Evolutionary conservation across 2,113 vertebrate genomes (phyloP).

Genomic region (Lasiurus cinereus): DNA sequence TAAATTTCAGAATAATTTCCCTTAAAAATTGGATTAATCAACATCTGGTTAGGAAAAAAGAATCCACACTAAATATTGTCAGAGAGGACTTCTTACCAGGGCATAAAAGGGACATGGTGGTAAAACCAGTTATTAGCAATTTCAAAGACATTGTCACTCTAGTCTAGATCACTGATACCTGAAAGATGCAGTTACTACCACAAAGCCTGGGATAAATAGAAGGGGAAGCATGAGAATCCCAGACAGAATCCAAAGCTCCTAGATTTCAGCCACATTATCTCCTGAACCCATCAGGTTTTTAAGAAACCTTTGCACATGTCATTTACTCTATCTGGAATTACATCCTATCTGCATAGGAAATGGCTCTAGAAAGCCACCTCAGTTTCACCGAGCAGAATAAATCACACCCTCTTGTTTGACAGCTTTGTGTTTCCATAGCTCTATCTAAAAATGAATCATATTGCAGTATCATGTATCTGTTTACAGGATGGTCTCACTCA

Average conservation of each 20-base stretch:
- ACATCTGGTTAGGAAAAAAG: neutral
- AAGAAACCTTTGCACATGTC: neutral
- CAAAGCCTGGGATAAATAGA: neutral
- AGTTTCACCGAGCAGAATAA: neutral
- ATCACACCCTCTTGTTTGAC: neutral
- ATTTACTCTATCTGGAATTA: constrained; percentile 7
- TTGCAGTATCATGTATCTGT: neutral
- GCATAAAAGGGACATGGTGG: neutral
- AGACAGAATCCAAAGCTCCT: neutral
- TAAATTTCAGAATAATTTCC: neutral
- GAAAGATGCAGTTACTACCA: neutral
- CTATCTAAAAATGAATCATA: neutral
- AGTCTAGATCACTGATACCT: neutral
- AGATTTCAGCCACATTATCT: neutral
- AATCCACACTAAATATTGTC: neutral
- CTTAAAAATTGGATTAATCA: constrained; percentile 4
- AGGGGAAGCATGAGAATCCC: neutral
- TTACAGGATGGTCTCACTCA: constrained; percentile 8
- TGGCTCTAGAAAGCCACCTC: neutral
- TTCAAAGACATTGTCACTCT: neutral
- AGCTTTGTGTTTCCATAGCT: neutral
- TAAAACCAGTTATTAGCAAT: neutral
- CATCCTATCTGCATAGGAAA: neutral
- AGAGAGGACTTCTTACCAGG: neutral
- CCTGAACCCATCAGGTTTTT: neutral